Evolutionary conservation across 1,140 invertebrate genomes (phyloP).

Genomic region (Diorhabda sublineata): DNA sequence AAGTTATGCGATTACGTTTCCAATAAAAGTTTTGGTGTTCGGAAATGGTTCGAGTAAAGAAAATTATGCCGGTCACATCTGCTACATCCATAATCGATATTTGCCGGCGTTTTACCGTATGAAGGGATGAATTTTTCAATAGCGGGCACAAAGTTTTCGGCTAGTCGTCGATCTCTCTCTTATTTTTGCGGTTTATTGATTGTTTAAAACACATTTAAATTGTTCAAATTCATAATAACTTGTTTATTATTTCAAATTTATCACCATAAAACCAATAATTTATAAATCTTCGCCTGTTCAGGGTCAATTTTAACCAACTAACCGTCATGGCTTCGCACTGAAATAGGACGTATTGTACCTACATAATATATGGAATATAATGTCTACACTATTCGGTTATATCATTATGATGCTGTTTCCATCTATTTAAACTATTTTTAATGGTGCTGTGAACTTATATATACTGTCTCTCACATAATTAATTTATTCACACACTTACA

Average conservation of each 20-base stretch:
- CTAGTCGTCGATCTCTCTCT: background rate
- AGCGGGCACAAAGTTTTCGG: conserved; percentile 8
- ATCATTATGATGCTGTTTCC: too few relatives aligned
- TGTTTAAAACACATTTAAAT: background rate
- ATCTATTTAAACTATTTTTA: too few relatives aligned
- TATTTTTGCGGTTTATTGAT: conserved; percentile 7
- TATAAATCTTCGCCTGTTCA: too few relatives aligned
- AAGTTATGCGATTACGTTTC: conserved; percentile 30
- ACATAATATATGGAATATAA: too few relatives aligned
- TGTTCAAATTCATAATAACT: background rate
- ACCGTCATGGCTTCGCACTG: too few relatives aligned
- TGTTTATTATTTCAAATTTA: background rate
- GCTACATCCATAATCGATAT: conserved; percentile 29
- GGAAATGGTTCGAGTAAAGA: conserved; percentile 14
- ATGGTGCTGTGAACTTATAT: too few relatives aligned
- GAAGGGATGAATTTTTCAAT: conserved; percentile 21
- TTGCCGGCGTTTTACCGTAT: conserved; percentile 8
- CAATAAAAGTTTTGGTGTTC: conserved; percentile 29
- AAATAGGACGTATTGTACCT: too few relatives aligned
- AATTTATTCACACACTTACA: too few relatives aligned
- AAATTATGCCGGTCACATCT: conserved; percentile 30
- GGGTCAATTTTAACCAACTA: too few relatives aligned
- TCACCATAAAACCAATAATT: too few relatives aligned
- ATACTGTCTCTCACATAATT: too few relatives aligned
- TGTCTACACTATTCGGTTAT: too few relatives aligned